phyloP scores from a whole-genome alignment of 2,888 invertebrate species.

The Morpho deidamia region DNA sequence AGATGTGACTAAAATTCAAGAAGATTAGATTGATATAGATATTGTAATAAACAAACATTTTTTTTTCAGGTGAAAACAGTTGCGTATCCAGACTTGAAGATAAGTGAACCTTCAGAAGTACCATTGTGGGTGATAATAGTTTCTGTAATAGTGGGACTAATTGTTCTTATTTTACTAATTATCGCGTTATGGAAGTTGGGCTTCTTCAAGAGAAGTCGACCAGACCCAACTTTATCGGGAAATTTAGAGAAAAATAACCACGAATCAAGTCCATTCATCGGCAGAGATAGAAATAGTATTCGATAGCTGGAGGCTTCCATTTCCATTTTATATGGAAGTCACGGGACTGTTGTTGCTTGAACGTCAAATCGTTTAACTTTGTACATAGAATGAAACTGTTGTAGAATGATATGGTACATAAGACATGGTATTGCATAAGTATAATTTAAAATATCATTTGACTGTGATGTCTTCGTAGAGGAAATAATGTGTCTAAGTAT shows the following conservation, averaged over 20 bases:
- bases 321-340: conserved; percentile 15
- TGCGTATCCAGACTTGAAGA: conserved; percentile 89
- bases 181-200: conserved; percentile 92
- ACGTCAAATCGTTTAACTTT: conserved; percentile 16
- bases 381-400: conserved; percentile 31
- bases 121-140: conserved; percentile 93
- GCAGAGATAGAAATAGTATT: conserved; percentile 61
- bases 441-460: conserved; percentile 51
- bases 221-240: conserved; percentile 89
- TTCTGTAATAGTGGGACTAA: conserved; percentile 89
- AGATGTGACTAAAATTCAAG: too few species aligned
- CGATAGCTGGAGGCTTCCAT: conserved; percentile 55
- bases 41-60: conserved; percentile 1
- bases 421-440: conserved; percentile 23
- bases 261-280: conserved; percentile 82
- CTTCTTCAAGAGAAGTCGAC: conserved; percentile 92
- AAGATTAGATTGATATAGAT: too few species aligned
- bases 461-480: conserved; percentile 77
- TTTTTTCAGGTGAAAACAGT: conserved; percentile 85
- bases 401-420: conserved; percentile 14
- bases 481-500: conserved; percentile 55
- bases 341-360: conserved; percentile 25
- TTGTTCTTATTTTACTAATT: conserved; percentile 89
- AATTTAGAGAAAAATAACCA: conserved; percentile 85
- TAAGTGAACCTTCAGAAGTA: conserved; percentile 85